Evolutionary conservation across 2,888 invertebrate species (phyloP).

Genomic region (Drosophila prostipennis): DNA sequence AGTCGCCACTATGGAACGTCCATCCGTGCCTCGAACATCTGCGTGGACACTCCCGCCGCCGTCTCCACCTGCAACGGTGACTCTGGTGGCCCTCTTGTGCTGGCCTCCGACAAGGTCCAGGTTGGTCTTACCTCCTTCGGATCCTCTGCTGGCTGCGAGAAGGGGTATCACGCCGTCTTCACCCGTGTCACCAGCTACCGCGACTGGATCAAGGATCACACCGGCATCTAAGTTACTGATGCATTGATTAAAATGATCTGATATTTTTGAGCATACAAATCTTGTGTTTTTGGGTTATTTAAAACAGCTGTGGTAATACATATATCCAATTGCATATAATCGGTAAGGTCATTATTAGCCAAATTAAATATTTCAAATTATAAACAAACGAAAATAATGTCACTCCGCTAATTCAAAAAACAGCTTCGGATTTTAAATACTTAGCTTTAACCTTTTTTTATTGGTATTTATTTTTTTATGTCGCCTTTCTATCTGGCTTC

Average conservation of each 20-base stretch:
- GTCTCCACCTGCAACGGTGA: conserved; percentile 73
- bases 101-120: conserved; percentile 46
- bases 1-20: conserved; percentile 35
- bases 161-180: conserved; percentile 68
- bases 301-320: no score
- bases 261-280: neutral
- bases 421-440: conserved; percentile 2
- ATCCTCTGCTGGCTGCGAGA: conserved; percentile 66
- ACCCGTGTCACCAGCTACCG: conserved; percentile 72
- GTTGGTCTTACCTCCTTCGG: conserved; percentile 78
- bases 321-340: no score
- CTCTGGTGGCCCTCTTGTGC: conserved; percentile 74
- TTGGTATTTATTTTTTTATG: conserved; percentile 38
- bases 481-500: conserved; percentile 26
- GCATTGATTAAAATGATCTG: conserved; percentile 5
- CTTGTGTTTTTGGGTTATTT: neutral
- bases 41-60: conserved; percentile 55
- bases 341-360: no score
- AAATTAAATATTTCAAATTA: neutral
- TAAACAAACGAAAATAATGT: neutral
- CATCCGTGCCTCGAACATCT: conserved; percentile 63
- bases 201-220: conserved; percentile 68
- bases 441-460: conserved; percentile 32
- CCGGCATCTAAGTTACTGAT: conserved; percentile 52
- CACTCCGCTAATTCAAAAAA: conserved; percentile 1